Conservation (phyloP, 2,113 vertebrate genomes). For the Shinisaurus crocodilurus region DNA sequence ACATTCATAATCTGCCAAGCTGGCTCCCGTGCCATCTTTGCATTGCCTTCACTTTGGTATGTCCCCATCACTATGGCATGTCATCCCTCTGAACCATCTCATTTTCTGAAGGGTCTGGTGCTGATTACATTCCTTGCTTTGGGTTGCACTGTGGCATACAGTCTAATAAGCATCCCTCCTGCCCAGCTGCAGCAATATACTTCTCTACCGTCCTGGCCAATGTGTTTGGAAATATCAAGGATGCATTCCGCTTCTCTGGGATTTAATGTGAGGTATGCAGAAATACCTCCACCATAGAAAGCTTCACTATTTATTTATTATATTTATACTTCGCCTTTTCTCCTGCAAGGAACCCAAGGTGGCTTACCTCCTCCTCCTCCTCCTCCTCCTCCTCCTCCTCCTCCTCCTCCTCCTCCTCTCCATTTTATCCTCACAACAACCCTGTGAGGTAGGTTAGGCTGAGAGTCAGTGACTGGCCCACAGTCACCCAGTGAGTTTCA, state of each 20-base stretch:
- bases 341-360: too few species aligned
- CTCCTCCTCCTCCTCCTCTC: too few species aligned
- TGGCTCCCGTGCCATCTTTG: neutral
- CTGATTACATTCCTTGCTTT: neutral
- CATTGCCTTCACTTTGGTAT: neutral
- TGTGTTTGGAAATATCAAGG: neutral
- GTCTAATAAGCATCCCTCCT: neutral
- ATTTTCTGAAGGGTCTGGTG: neutral
- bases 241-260: neutral
- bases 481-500: too few species aligned
- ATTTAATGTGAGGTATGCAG: too few species aligned
- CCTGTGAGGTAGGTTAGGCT: too few species aligned
- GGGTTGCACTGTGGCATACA: neutral
- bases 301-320: conserved; percentile 10
- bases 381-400: too few species aligned
- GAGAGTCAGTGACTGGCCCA: too few species aligned
- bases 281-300: neutral
- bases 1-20: neutral
- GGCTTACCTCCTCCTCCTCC: too few species aligned
- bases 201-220: neutral
- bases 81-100: neutral
- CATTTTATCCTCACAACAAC: too few species aligned
- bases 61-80: neutral
- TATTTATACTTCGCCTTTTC: too few species aligned
- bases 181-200: neutral